A percentile compares a stretch with the other conserved stretches of the same genome.
Conservation (phyloP, 2,888 invertebrate genomes). For the Calephelis perditalis region DNA sequence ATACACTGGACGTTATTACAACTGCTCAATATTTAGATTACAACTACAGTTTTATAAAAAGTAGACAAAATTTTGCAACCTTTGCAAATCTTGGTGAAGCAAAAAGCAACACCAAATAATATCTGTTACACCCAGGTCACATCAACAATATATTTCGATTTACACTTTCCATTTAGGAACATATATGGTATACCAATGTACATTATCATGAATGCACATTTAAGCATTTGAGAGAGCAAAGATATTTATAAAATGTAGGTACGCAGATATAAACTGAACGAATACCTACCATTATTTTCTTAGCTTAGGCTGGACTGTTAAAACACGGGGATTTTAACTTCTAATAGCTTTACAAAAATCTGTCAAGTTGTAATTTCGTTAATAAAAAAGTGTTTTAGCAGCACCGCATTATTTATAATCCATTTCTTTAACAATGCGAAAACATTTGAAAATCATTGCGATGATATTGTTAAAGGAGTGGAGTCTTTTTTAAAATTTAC, state of each 20-base stretch:
- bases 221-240: constrained; percentile 44
- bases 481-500: constrained; percentile 64
- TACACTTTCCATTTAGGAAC: constrained; percentile 46
- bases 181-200: constrained; percentile 36
- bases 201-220: constrained; percentile 52
- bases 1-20: constrained; percentile 19
- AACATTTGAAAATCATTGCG: constrained; percentile 16
- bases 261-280: constrained; percentile 41
- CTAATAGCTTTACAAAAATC: constrained; percentile 14
- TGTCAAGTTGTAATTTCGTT: constrained; percentile 16
- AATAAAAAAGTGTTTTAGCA: constrained; percentile 62
- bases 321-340: constrained; percentile 49
- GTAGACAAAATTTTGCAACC: constrained; percentile 5
- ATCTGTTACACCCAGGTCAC: constrained; percentile 74
- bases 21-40: constrained; percentile 8
- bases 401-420: constrained; percentile 61
- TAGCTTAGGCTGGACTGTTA: constrained; percentile 74
- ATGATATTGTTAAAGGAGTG: constrained; percentile 51
- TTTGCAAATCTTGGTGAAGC: constrained; percentile 61
- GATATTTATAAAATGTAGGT: constrained; percentile 38
- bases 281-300: constrained; percentile 62
- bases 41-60: constrained; percentile 31
- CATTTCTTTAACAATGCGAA: constrained; percentile 48
- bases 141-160: constrained; percentile 59
- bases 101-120: constrained; percentile 40